Percentiles rank a stretch among this genome's conserved stretches.
Conservation (phyloP, 2,797 vertebrate genomes). For the Poecilia velifera region DNA sequence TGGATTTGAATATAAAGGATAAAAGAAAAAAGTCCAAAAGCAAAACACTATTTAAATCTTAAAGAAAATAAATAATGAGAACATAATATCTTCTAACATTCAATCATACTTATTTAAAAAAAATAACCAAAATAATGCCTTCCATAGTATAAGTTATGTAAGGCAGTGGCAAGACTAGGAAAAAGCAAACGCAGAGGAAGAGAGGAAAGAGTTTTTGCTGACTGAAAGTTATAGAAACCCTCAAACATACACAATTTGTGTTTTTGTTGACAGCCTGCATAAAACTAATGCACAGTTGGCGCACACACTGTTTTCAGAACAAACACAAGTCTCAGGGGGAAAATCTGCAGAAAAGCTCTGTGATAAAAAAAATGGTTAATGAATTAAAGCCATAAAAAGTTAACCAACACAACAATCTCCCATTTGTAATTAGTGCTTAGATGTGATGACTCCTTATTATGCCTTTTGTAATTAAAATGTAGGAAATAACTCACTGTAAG, state of each 20-base stretch:
- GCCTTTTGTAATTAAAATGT: neutral
- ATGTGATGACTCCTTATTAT: neutral
- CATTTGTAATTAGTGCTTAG: neutral
- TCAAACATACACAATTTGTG: neutral
- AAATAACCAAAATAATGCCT: neutral
- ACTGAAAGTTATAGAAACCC: conserved; percentile 4
- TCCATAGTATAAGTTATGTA: neutral
- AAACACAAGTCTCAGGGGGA: neutral
- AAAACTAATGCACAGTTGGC: conserved; percentile 1
- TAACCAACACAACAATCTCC: neutral
- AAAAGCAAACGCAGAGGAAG: neutral
- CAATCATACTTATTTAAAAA: too few relatives aligned
- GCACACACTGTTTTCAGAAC: neutral
- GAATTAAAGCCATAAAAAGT: neutral
- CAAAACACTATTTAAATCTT: neutral
- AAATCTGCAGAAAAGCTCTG: neutral
- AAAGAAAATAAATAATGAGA: neutral
- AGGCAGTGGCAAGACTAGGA: neutral
- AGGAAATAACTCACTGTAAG: neutral
- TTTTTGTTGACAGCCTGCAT: conserved; percentile 1
- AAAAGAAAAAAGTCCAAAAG: neutral
- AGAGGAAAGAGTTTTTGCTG: conserved; percentile 11
- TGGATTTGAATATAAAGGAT: neutral
- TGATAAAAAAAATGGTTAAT: neutral
- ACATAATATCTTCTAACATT: neutral